Percentiles rank a stretch among this genome's conserved stretches.
Conservation (phyloP, 2,797 vertebrate species). For the Lateolabrax maculatus region DNA sequence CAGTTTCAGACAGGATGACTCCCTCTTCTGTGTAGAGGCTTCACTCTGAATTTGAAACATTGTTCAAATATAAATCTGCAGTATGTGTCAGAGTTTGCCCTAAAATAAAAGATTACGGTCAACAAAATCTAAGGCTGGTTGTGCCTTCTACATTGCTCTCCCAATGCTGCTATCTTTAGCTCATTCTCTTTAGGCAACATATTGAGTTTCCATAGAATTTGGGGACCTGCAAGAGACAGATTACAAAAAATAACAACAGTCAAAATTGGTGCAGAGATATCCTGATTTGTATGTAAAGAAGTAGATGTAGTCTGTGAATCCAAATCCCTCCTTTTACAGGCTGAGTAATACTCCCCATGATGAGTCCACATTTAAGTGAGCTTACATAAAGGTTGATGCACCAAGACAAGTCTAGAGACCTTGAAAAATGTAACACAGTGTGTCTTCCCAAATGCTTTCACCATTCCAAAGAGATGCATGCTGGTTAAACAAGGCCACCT, state of each 20-base stretch:
- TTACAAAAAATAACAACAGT: background rate
- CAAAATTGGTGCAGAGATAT: background rate
- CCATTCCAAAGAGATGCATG: background rate
- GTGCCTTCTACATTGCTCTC: background rate
- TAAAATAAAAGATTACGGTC: background rate
- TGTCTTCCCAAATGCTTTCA: background rate
- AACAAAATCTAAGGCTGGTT: background rate
- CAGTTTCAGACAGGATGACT: background rate
- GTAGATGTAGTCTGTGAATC: no score
- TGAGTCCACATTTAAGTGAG: conserved; percentile 5
- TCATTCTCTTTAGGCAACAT: no score
- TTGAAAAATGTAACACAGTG: background rate
- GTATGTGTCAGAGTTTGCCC: background rate
- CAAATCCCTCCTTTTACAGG: background rate
- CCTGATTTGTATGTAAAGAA: no score
- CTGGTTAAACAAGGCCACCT: conserved; percentile 18
- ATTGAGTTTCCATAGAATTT: background rate
- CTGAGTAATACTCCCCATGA: background rate
- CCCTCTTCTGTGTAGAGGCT: background rate
- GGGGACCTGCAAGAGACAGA: no score
- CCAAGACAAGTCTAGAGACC: background rate
- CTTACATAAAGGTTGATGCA: background rate
- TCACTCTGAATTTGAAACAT: background rate
- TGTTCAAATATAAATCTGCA: background rate
- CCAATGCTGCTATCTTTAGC: no score